Percentiles rank a stretch among this genome's conserved stretches.
Conservation (phyloP, 2,888 invertebrate genomes). For the Auanema freiburgensis region DNA sequence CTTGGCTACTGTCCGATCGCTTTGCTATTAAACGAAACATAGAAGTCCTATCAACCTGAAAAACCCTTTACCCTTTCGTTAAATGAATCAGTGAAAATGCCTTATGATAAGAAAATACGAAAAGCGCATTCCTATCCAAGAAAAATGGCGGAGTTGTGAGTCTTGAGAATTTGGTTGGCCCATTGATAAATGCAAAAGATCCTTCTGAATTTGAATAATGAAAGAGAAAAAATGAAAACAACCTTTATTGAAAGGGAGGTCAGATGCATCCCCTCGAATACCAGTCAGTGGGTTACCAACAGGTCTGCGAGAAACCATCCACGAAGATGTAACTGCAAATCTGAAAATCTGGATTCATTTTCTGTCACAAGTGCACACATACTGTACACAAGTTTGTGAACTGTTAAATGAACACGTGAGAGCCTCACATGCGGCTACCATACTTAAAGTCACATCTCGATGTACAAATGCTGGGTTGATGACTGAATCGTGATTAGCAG, state of each 20-base stretch:
- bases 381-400: slow-evolving; percentile 37
- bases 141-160: slow-evolving; percentile 51
- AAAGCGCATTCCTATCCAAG: slow-evolving; percentile 41
- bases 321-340: slow-evolving; percentile 37
- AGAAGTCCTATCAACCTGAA: slow-evolving; percentile 36
- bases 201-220: slow-evolving; percentile 42
- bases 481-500: not conserved
- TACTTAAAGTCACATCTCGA: too few species aligned
- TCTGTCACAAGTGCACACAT: not conserved
- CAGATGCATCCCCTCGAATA: slow-evolving; percentile 53
- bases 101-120: slow-evolving; percentile 61
- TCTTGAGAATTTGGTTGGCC: slow-evolving; percentile 43
- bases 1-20: slow-evolving; percentile 27
- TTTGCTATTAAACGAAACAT: slow-evolving; percentile 43
- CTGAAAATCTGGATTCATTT: slow-evolving; percentile 9
- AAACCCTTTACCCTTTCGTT: not conserved
- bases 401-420: slow-evolving; percentile 49
- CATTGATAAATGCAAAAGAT: slow-evolving; percentile 47
- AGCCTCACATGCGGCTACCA: slow-evolving; percentile 30
- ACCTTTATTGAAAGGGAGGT: slow-evolving; percentile 52
- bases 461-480: not conserved
- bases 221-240: not conserved
- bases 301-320: slow-evolving; percentile 37
- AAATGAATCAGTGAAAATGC: slow-evolving; percentile 21
- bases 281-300: slow-evolving; percentile 56